phyloP scores from a whole-genome alignment of 2,113 vertebrate species.

The Cavia aperea region DNA sequence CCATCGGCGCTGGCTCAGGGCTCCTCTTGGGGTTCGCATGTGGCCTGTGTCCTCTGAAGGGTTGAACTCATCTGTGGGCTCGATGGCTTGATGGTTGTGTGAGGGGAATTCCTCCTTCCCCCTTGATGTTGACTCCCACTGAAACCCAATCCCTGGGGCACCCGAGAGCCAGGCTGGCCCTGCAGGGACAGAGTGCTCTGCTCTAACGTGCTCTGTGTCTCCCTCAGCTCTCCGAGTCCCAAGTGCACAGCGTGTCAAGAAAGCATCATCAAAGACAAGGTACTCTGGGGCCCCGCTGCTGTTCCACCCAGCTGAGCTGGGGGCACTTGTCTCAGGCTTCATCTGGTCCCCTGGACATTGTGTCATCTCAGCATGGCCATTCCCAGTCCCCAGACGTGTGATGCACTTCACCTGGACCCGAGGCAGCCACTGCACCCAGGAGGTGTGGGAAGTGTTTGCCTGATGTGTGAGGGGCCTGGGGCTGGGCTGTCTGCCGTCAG shows the following conservation, averaged over 20 bases:
- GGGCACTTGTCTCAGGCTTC: fast-evolving
- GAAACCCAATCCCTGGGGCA: fast-evolving
- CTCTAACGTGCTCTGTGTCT: slow-evolving; percentile 56
- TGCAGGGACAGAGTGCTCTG: neutral
- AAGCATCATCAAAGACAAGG: slow-evolving; percentile 81
- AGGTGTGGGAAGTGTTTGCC: fast-evolving
- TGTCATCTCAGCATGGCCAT: no score
- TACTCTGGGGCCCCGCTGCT: slow-evolving; percentile 48
- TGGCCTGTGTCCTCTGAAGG: neutral
- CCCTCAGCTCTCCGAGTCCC: slow-evolving; percentile 74
- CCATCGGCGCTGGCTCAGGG: neutral
- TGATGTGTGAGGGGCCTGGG: fast-evolving
- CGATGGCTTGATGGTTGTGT: neutral
- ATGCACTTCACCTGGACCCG: neutral
- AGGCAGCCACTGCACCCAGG: fast-evolving
- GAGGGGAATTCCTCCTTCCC: neutral
- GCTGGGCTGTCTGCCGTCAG: neutral
- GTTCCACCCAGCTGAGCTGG: neutral
- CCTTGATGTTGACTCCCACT: neutral
- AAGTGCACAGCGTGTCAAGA: slow-evolving; percentile 84
- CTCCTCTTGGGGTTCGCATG: neutral
- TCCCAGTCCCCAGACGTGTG: neutral
- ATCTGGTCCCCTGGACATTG: neutral
- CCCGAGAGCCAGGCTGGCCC: neutral
- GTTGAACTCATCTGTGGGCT: neutral